These are phyloP conservation scores for Himantopus leucocephalus DNA, from an alignment of 2,113 vertebrate genomes.

Conservation along the genomic window DNA sequence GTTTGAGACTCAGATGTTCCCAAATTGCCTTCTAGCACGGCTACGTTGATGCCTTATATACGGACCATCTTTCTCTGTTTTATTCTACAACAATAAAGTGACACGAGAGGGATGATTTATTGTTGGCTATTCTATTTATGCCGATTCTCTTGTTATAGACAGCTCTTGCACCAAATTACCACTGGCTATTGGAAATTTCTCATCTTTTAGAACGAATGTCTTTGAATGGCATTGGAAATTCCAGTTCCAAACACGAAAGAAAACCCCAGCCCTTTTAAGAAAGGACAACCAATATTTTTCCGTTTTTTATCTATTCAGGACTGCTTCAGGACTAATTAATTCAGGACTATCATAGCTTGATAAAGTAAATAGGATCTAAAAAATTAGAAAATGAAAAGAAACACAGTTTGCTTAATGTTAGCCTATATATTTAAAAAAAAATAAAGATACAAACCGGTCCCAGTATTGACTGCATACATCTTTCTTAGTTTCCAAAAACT, in stretches of 20 bases:
- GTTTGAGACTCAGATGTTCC: background rate
- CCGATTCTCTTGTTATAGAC: background rate
- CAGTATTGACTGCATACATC: background rate
- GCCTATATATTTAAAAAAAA: rapidly evolving
- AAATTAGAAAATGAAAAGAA: background rate
- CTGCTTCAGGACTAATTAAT: background rate
- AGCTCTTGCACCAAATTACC: background rate
- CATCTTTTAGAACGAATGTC: background rate
- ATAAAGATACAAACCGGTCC: background rate
- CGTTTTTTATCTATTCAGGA: background rate
- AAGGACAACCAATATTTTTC: background rate
- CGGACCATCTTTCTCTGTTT: background rate
- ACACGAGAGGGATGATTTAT: background rate
- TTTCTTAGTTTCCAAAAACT: background rate
- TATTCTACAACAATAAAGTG: background rate
- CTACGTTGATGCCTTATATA: background rate
- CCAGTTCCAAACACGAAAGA: background rate
- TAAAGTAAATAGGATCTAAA: background rate
- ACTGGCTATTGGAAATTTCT: background rate
- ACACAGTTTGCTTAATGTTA: background rate
- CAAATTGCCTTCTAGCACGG: background rate
- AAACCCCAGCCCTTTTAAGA: background rate
- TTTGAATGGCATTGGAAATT: background rate
- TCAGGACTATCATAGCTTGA: background rate
- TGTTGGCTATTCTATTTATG: background rate